A percentile compares a stretch with the other conserved stretches of the same genome.
Evolutionary conservation across 2,113 vertebrate species (phyloP).

Genomic region (Jaculus jaculus): DNA sequence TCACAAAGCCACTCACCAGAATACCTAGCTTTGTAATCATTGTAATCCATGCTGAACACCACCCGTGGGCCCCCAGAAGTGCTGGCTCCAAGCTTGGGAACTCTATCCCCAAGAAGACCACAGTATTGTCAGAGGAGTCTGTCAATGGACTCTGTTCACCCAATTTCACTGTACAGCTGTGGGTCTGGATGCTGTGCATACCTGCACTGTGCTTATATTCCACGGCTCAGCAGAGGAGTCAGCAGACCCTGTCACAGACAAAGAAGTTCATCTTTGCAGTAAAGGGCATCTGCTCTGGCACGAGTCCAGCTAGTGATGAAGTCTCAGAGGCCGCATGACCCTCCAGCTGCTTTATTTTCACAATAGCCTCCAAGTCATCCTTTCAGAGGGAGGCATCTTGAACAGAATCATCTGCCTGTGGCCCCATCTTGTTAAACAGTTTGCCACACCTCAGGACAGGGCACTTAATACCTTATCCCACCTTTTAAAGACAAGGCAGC

Average conservation of each 20-base stretch:
- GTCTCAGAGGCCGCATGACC: slow-evolving; percentile 97
- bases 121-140: too few relatives aligned
- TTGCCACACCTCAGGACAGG: slow-evolving; percentile 97
- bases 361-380: slow-evolving; percentile 94
- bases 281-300: slow-evolving; percentile 96
- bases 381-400: slow-evolving; percentile 94
- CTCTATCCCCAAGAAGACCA: neutral
- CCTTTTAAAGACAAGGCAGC: slow-evolving; percentile 97
- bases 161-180: neutral
- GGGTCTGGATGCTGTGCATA: neutral
- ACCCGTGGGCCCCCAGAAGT: neutral
- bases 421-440: slow-evolving; percentile 93
- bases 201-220: neutral
- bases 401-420: slow-evolving; percentile 95
- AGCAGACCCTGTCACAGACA: slow-evolving; percentile 88
- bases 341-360: slow-evolving; percentile 94
- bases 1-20: neutral
- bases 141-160: neutral
- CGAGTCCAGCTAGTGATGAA: slow-evolving; percentile 97
- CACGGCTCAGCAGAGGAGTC: neutral
- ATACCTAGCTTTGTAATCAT: neutral
- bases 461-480: slow-evolving; percentile 98
- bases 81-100: neutral
- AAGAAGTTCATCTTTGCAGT: slow-evolving; percentile 97
- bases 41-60: too few relatives aligned